Evolutionary conservation across 2,888 invertebrate genomes (phyloP).

Genomic region (Taphrorychus bicolor): DNA sequence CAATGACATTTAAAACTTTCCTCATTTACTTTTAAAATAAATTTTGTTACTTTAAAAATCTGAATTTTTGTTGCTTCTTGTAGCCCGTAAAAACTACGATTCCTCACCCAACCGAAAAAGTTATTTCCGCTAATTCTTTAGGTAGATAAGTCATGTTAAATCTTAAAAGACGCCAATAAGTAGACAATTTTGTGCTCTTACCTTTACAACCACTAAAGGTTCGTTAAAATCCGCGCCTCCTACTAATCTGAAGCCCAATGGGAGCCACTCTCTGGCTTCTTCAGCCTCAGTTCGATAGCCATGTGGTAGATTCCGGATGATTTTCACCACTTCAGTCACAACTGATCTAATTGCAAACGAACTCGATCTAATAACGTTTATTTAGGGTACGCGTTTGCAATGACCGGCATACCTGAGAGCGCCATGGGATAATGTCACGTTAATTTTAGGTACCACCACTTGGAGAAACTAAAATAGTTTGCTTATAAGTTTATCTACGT

Average conservation of each 20-base stretch:
- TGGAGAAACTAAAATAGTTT: neutral
- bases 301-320: constrained; percentile 54
- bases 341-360: neutral
- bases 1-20: too few species aligned
- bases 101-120: too few species aligned
- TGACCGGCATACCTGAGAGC: neutral
- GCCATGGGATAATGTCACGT: neutral
- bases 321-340: neutral
- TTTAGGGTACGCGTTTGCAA: neutral
- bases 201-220: constrained; percentile 78
- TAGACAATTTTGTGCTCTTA: too few species aligned
- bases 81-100: too few species aligned
- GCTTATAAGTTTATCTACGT: too few species aligned
- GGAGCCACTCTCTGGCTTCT: constrained; percentile 65
- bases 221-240: constrained; percentile 78
- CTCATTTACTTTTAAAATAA: too few species aligned
- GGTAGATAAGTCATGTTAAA: too few species aligned
- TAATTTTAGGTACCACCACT: neutral
- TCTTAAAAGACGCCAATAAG: neutral
- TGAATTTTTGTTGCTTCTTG: too few species aligned
- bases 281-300: constrained; percentile 73
- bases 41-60: too few species aligned
- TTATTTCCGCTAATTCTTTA: too few species aligned
- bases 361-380: neutral
- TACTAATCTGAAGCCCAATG: constrained; percentile 79